Percentiles rank a stretch among this genome's conserved stretches.
These are phyloP conservation scores for Gymnopithys bicolor DNA, from an alignment of 2,797 vertebrate species.

Conservation along the genomic window DNA sequence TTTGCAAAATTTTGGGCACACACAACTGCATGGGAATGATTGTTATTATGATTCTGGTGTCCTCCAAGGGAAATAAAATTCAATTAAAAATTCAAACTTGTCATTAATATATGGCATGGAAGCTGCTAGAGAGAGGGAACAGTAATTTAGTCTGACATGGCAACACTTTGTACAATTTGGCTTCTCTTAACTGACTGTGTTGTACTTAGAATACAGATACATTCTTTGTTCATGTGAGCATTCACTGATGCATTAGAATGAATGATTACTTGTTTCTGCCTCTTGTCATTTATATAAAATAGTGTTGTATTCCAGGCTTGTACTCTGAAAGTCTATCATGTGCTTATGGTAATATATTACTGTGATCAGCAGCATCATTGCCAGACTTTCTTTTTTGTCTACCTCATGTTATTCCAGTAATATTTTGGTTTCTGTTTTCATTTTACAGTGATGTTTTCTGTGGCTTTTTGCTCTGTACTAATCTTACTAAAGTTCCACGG, in stretches of 20 bases:
- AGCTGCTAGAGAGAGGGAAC: neutral
- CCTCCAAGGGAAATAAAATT: neutral
- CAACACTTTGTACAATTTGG: neutral
- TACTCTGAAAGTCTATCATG: neutral
- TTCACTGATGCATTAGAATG: neutral
- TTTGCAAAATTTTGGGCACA: neutral
- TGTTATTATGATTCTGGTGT: neutral
- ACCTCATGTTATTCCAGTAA: neutral
- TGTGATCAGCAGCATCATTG: neutral
- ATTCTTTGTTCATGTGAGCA: neutral
- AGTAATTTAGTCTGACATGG: neutral
- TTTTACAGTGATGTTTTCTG: constrained; percentile 94
- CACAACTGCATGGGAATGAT: neutral
- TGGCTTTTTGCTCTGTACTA: constrained; percentile 94
- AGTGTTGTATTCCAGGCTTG: neutral
- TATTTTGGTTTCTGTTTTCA: constrained; percentile 12
- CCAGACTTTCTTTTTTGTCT: neutral
- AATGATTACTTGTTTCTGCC: neutral
- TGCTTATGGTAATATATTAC: neutral
- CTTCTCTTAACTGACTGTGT: neutral
- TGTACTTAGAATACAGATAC: neutral
- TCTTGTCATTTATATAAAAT: neutral
- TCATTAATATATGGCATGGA: rapidly evolving
- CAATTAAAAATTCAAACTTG: neutral
- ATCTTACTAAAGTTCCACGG: constrained; percentile 88